Conservation (phyloP, 2,113 vertebrate genomes). For the Periophthalmus modestus region DNA sequence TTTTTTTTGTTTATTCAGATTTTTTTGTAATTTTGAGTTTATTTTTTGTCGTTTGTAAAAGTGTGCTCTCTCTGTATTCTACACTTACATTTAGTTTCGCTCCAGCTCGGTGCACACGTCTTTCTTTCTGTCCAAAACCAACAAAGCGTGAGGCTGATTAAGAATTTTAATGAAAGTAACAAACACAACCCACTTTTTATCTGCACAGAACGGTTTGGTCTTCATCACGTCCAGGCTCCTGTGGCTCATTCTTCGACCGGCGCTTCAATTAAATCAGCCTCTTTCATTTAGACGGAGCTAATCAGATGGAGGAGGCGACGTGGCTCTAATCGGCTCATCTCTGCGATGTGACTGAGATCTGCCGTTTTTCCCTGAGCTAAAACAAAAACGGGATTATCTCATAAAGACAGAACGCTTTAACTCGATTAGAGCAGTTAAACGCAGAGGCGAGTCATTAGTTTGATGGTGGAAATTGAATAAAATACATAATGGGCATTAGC, state of each 20-base stretch:
- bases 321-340: slow-evolving; percentile 4
- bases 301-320: not conserved
- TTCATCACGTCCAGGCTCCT: not conserved
- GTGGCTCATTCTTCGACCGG: not conserved
- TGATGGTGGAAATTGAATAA: not conserved
- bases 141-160: no score
- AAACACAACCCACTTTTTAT: no score
- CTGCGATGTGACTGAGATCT: not conserved
- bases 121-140: no score
- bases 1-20: no score
- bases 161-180: no score
- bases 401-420: slow-evolving; percentile 3
- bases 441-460: not conserved
- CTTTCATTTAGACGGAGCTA: not conserved
- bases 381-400: slow-evolving; percentile 9
- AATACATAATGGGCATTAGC: no score
- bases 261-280: not conserved
- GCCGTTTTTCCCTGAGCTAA: not conserved
- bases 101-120: no score
- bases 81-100: no score
- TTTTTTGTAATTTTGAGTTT: no score
- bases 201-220: not conserved
- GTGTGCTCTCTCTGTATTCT: no score
- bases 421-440: slow-evolving; percentile 4
- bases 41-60: no score